phyloP scores from a whole-genome alignment of 1,140 invertebrate species.

The Drosophila ficusphila region DNA sequence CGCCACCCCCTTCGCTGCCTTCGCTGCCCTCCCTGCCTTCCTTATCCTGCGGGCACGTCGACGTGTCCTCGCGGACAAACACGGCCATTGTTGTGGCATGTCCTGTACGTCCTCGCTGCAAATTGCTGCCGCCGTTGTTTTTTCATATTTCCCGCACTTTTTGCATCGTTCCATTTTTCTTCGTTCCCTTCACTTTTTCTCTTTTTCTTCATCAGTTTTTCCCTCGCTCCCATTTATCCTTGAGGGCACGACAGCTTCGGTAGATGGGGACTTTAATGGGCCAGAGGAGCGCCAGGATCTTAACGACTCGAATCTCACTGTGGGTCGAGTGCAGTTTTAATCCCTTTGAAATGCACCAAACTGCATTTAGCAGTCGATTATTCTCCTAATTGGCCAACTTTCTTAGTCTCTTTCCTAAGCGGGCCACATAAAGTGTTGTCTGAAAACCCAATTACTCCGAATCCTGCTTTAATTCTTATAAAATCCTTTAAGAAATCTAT shows the following conservation, averaged over 20 bases:
- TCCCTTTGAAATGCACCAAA: constrained; percentile 47
- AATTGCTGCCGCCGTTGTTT: constrained; percentile 60
- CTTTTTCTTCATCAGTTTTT: constrained; percentile 18
- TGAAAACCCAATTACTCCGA: no score
- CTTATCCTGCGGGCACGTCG: constrained; percentile 43
- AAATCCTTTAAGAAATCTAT: neutral
- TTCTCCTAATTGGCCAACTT: constrained; percentile 43
- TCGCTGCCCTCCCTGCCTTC: neutral
- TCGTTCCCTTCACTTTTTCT: constrained; percentile 23
- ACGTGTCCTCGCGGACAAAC: constrained; percentile 53
- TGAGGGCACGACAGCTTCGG: constrained; percentile 7
- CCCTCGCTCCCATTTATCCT: constrained; percentile 44
- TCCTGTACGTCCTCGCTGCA: constrained; percentile 67
- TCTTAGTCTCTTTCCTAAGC: constrained; percentile 39
- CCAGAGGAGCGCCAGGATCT: neutral
- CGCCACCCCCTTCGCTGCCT: neutral
- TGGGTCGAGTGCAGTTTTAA: constrained; percentile 39
- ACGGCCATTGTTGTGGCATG: constrained; percentile 71
- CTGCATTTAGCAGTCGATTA: constrained; percentile 65
- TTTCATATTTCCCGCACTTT: constrained; percentile 42
- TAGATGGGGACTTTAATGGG: constrained; percentile 27
- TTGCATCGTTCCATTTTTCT: constrained; percentile 46
- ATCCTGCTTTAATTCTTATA: no score
- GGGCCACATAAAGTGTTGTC: constrained; percentile 29
- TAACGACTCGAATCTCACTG: constrained; percentile 7